Percentiles rank a stretch among this genome's conserved stretches.
Conservation (phyloP, 1,140 invertebrate species). For the Phymastichus coffea region DNA sequence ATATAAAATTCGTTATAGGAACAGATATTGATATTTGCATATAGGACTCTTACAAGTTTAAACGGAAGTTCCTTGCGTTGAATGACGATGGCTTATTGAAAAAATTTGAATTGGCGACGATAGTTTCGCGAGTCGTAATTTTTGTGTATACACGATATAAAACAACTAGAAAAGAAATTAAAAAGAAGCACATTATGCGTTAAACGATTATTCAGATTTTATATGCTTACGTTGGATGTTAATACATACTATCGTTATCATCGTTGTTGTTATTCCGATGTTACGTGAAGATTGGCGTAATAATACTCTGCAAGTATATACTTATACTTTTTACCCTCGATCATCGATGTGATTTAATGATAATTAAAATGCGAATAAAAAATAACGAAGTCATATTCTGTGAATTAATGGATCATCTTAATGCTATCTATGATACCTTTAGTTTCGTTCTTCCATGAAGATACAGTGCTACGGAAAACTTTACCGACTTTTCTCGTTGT, state of each 20-base stretch:
- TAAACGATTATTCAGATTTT: constrained; percentile 49
- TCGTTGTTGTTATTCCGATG: constrained; percentile 20
- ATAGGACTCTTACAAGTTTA: too few species aligned
- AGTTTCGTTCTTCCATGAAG: too few species aligned
- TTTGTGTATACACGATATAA: neutral
- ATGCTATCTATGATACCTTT: too few species aligned
- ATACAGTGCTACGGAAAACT: too few species aligned
- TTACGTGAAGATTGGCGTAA: constrained; percentile 11
- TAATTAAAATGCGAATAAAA: too few species aligned
- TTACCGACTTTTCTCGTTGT: neutral
- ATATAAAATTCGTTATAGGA: too few species aligned
- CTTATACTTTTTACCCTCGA: neutral
- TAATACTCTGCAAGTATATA: constrained; percentile 10
- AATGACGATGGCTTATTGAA: neutral
- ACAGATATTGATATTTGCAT: too few species aligned
- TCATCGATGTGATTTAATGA: constrained; percentile 12
- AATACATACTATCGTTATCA: constrained; percentile 36
- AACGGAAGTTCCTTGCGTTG: neutral
- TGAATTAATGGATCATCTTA: too few species aligned
- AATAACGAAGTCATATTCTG: too few species aligned
- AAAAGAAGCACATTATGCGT: constrained; percentile 34
- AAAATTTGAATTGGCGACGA: neutral
- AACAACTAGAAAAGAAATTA: too few species aligned
- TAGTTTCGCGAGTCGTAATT: neutral
- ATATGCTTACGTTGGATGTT: constrained; percentile 48